phyloP scores from a whole-genome alignment of 1,140 invertebrate genomes.

The Goniozus legneri region DNA sequence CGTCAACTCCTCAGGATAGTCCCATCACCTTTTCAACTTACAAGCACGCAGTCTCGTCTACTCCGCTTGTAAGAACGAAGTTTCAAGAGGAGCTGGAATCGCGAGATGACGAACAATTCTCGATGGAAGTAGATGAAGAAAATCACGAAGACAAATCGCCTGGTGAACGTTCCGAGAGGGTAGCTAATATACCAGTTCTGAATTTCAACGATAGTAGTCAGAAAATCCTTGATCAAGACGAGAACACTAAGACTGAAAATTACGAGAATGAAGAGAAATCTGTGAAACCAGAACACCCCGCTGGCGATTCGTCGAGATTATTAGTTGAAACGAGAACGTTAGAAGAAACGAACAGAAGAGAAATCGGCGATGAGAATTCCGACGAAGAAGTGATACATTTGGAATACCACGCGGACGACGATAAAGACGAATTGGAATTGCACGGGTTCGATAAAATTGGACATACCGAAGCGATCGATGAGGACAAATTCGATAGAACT shows the following conservation, averaged over 20 bases:
- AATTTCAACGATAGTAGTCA: too few species aligned
- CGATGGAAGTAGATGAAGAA: background rate
- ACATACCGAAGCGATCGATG: background rate
- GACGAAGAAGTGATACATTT: slow-evolving; percentile 14
- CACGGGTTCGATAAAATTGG: background rate
- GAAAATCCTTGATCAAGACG: too few species aligned
- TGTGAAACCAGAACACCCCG: too few species aligned
- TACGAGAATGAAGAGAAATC: background rate
- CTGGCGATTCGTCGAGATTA: too few species aligned
- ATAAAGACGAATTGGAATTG: background rate
- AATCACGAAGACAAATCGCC: too few species aligned
- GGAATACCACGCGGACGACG: slow-evolving; percentile 14
- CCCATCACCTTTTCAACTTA: too few species aligned
- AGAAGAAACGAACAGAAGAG: too few species aligned
- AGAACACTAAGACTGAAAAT: too few species aligned
- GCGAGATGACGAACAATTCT: background rate
- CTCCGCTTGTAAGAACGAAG: background rate
- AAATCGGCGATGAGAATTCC: slow-evolving; percentile 10
- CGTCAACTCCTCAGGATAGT: too few species aligned
- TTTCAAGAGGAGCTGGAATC: background rate
- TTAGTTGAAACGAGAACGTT: too few species aligned
- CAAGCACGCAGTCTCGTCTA: slow-evolving; percentile 8
- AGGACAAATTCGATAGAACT: background rate
- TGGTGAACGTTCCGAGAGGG: too few species aligned
- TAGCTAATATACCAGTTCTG: too few species aligned